phyloP scores from a whole-genome alignment of 2,888 invertebrate genomes.

The Drosophila mercatorum region DNA sequence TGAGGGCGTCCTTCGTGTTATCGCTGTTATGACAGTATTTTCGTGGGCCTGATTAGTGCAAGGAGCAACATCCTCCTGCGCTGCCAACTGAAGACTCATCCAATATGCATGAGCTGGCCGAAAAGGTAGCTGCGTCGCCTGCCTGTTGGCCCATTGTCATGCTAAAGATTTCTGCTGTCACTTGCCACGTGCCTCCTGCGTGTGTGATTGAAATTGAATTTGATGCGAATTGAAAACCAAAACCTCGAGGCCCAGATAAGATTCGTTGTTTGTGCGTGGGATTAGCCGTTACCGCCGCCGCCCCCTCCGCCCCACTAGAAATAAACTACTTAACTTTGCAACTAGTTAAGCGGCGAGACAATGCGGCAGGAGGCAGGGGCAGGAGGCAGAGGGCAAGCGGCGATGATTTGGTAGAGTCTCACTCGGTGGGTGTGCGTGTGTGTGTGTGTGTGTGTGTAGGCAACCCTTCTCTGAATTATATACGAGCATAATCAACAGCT shows the following conservation, averaged over 20 bases:
- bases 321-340: constrained; percentile 83
- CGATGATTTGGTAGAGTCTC: constrained; percentile 54
- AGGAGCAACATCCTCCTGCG: constrained; percentile 22
- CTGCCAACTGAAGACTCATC: constrained; percentile 50
- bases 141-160: constrained; percentile 66
- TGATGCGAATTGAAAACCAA: constrained; percentile 56
- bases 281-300: constrained; percentile 37
- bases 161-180: constrained; percentile 76
- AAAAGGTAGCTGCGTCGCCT: constrained; percentile 57
- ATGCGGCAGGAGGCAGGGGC: constrained; percentile 45
- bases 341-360: constrained; percentile 78
- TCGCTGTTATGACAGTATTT: constrained; percentile 74
- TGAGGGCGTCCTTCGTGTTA: constrained; percentile 53
- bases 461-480: constrained; percentile 64
- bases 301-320: constrained; percentile 46
- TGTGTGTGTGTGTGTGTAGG: constrained; percentile 6
- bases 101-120: constrained; percentile 76
- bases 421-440: not conserved
- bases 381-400: constrained; percentile 30
- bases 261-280: constrained; percentile 45
- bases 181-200: constrained; percentile 72
- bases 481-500: constrained; percentile 61
- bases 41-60: constrained; percentile 61
- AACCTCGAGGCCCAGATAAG: constrained; percentile 37
- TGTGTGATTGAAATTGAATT: constrained; percentile 81